Evolutionary conservation across 2,888 invertebrate genomes (phyloP).

Genomic region (Hirtodrosophila cameraria): DNA sequence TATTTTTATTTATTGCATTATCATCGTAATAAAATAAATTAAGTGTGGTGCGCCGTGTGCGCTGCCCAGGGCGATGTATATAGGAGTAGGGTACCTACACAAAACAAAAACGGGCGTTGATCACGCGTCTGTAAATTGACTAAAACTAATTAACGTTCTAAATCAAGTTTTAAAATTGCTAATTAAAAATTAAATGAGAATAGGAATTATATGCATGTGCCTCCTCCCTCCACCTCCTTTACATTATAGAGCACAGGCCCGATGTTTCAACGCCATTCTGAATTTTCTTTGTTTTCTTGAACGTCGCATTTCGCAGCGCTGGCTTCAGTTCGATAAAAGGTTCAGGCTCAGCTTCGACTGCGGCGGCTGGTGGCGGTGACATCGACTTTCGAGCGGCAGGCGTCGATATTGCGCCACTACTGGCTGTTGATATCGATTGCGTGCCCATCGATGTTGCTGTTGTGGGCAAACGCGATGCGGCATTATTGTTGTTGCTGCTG

Average conservation of each 20-base stretch:
- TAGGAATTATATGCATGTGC: constrained; percentile 56
- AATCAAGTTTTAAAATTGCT: constrained; percentile 62
- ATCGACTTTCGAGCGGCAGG: constrained; percentile 32
- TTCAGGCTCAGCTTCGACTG: constrained; percentile 66
- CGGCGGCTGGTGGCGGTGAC: constrained; percentile 54
- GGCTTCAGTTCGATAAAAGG: constrained; percentile 87
- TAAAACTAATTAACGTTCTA: constrained; percentile 76
- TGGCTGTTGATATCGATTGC: constrained; percentile 33
- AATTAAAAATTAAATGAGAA: constrained; percentile 55
- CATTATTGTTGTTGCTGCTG: constrained; percentile 32
- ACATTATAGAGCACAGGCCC: constrained; percentile 94
- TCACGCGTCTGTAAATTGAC: constrained; percentile 44
- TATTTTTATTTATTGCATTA: constrained; percentile 56
- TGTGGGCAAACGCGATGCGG: constrained; percentile 19
- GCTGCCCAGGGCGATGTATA: constrained; percentile 14
- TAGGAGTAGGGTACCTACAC: constrained; percentile 50
- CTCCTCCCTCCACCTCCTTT: constrained; percentile 54
- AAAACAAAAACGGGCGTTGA: constrained; percentile 43
- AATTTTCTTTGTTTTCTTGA: constrained; percentile 90
- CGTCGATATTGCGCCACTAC: constrained; percentile 21
- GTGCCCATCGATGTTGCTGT: constrained; percentile 23
- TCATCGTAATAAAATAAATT: constrained; percentile 60
- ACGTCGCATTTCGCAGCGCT: constrained; percentile 87
- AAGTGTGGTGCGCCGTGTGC: constrained; percentile 37
- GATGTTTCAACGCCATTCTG: constrained; percentile 92